Evolutionary conservation across 2,888 invertebrate genomes (phyloP), one percentile per base, ranked within the genome.

Genomic region (Agriopis aurantiaria): DNA sequence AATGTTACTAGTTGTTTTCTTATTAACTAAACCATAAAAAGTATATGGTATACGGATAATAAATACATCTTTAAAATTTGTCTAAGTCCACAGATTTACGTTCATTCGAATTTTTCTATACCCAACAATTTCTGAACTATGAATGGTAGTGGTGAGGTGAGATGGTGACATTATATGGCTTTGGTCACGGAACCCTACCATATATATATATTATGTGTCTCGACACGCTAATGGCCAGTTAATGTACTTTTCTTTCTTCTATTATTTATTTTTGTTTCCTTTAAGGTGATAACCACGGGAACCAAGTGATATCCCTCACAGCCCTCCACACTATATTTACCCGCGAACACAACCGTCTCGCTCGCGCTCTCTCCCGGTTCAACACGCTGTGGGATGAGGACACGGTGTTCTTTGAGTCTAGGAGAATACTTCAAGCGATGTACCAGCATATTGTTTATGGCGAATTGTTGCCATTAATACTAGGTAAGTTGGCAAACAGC

Each of bases 311-410:
- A 9, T 96, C 97, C 0, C 91, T 98, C 56, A 96, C 97, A 0
- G 95, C 96, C 0, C 82, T 97, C 0, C 98, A 98, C 76, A 96
- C 96, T 0, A 81, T 98, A 8, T 96, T 97, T 84, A 95, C 97
- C 17, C 94, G 98, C 45, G 98, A 98, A 81, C 98, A 98, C 86
- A 98, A 98, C 87, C 95, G 97, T 0, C 83, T 98, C 1, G 97
- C 97, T 0, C 88, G 89, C 2, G 93, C 92, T 4, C 85, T 98
- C 41, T 80, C 92, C 0, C 83, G 89, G 3, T 78, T 97, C 9
- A 98, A 98, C 92, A 97, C 97, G 0, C 95, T 95, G 57, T 97
- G 97, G 96, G 92, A 94, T 45, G 97, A 97, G 79, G 97, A 98
- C 74, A 92, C 91, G 0, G 83, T 97, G 0, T 98, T 96, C 87